A percentile compares a stretch with the other conserved stretches of the same genome.
Evolutionary conservation across 92 coral and sea anemone species (phyloP).

Genomic region (Galaxea fascicularis): DNA sequence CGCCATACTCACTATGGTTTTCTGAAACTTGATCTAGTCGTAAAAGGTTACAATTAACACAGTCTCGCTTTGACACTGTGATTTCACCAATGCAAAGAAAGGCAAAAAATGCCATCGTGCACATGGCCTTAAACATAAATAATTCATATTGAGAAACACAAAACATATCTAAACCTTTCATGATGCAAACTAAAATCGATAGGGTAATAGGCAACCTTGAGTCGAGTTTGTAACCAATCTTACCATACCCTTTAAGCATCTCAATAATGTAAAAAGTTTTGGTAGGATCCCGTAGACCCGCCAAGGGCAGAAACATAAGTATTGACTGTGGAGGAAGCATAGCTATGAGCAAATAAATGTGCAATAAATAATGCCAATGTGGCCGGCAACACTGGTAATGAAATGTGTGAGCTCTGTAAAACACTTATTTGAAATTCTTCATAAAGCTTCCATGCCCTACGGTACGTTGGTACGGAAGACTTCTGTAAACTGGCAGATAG

Average conservation of each 20-base stretch:
- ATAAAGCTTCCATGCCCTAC: constrained; percentile 62
- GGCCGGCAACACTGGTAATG: neutral
- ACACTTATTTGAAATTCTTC: constrained; percentile 3
- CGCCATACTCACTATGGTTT: neutral
- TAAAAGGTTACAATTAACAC: neutral
- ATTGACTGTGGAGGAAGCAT: constrained; percentile 16
- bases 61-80: neutral
- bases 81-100: constrained; percentile 45
- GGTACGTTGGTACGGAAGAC: constrained; percentile 68
- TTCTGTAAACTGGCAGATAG: constrained; percentile 41
- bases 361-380: constrained; percentile 14
- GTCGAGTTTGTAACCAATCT: neutral
- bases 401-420: neutral
- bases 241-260: constrained; percentile 31
- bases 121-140: constrained; percentile 28
- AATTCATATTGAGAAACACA: neutral
- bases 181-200: constrained; percentile 8
- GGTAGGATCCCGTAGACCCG: neutral
- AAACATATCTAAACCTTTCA: neutral
- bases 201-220: constrained; percentile 50
- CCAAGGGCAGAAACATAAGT: constrained; percentile 23
- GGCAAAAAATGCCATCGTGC: constrained; percentile 46
- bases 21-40: constrained; percentile 23
- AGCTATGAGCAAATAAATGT: neutral
- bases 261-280: neutral